Percentiles rank a stretch among this genome's conserved stretches.
These are phyloP conservation scores for Leptinotarsa tumamoca DNA, from an alignment of 2,888 invertebrate species.

Conservation along the genomic window DNA sequence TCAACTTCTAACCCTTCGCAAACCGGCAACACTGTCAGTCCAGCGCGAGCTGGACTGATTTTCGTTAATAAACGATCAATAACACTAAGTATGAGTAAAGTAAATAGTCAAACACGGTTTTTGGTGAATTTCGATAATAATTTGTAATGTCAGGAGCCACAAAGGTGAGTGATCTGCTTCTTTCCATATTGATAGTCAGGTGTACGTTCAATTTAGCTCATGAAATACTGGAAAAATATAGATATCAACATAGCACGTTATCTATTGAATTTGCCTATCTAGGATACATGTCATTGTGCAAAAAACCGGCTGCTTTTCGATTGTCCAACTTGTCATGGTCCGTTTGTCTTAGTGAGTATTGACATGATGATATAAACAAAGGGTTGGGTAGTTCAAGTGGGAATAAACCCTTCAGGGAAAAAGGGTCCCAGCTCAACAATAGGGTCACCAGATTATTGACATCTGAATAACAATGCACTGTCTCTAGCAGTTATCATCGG, in stretches of 20 bases:
- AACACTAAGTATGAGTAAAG: conserved; percentile 28
- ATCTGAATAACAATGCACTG: background rate
- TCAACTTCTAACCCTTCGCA: background rate
- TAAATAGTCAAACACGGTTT: conserved; percentile 26
- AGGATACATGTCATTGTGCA: conserved; percentile 24
- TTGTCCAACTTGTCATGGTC: conserved; percentile 14
- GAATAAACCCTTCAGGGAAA: background rate
- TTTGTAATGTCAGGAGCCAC: conserved; percentile 21
- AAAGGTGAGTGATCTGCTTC: conserved; percentile 32
- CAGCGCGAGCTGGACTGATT: conserved; percentile 33
- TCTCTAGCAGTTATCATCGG: background rate
- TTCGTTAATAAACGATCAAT: conserved; percentile 39
- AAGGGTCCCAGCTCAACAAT: background rate
- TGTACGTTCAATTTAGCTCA: background rate
- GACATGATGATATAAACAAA: background rate
- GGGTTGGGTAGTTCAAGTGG: conserved; percentile 1
- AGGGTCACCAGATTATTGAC: conserved; percentile 16
- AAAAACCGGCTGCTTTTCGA: conserved; percentile 35
- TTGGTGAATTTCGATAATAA: conserved; percentile 22
- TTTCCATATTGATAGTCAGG: background rate
- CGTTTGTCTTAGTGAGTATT: conserved; percentile 15
- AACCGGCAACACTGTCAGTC: conserved; percentile 26
- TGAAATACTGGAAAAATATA: too few relatives aligned
- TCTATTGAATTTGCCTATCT: conserved; percentile 22
- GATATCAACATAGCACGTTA: background rate